Conservation (phyloP, 2,797 vertebrate species). For the Clarias laeviceps region DNA sequence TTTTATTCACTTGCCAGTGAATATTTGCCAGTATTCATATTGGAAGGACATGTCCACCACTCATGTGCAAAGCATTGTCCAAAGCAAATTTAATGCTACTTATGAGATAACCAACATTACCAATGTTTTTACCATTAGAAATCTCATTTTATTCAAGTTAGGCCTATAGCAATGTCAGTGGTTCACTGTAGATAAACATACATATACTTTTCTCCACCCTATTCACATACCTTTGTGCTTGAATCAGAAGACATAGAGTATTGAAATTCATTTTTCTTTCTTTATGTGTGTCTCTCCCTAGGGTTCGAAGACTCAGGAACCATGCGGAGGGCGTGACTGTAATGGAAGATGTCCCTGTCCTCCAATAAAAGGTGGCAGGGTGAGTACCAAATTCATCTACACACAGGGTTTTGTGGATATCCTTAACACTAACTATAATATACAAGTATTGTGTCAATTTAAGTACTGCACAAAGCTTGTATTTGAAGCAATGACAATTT, state of each 20-base stretch:
- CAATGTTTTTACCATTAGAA: background rate
- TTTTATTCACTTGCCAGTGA: too few species aligned
- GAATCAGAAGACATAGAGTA: background rate
- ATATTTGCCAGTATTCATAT: background rate
- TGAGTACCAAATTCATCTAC: slow-evolving; percentile 69
- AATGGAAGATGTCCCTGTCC: slow-evolving; percentile 81
- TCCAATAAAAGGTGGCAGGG: slow-evolving; percentile 88
- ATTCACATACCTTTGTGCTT: slow-evolving; percentile 11
- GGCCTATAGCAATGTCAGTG: background rate
- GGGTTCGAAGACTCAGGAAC: slow-evolving; percentile 78
- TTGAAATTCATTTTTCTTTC: slow-evolving; percentile 18
- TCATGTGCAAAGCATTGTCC: background rate
- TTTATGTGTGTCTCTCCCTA: slow-evolving; percentile 59
- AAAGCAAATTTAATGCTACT: background rate
- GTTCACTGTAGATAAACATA: background rate
- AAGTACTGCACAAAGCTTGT: too few species aligned
- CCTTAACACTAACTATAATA: background rate
- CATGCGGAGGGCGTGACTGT: slow-evolving; percentile 85
- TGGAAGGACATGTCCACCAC: background rate
- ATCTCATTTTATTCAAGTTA: background rate
- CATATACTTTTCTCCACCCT: background rate
- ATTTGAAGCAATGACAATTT: too few species aligned
- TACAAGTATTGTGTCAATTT: too few species aligned
- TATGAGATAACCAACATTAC: background rate
- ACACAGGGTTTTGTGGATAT: background rate